Percentiles rank a stretch among this genome's conserved stretches.
Evolutionary conservation across 2,113 vertebrate species (phyloP).

Genomic region (Epinephelus lanceolatus): DNA sequence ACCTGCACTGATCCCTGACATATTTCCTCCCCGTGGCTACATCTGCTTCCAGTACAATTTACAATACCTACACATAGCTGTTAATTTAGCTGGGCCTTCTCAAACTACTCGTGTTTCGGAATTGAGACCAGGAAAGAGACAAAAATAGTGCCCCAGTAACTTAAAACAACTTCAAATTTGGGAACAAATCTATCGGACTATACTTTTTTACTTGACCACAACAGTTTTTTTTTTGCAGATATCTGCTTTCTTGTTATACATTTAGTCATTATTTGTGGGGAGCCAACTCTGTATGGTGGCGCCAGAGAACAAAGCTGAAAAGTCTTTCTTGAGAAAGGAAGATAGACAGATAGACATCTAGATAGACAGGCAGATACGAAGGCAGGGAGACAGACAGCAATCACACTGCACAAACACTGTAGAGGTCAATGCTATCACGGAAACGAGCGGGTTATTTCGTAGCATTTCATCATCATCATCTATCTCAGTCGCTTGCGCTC

Average conservation of each 20-base stretch:
- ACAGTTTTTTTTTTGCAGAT: background rate
- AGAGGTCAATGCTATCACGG: slow-evolving; percentile 76
- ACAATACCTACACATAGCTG: background rate
- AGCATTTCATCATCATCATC: slow-evolving; percentile 80
- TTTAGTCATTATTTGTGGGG: slow-evolving; percentile 18
- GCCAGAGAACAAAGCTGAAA: slow-evolving; percentile 44
- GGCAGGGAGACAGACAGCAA: slow-evolving; percentile 59
- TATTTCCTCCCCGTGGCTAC: background rate
- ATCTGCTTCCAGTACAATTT: background rate
- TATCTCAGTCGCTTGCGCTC: slow-evolving; percentile 60
- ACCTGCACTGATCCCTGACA: background rate
- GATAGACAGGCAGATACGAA: slow-evolving; percentile 41
- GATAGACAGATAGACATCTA: slow-evolving; percentile 33
- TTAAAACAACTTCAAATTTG: slow-evolving; percentile 13
- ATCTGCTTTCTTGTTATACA: background rate
- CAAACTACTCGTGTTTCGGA: background rate
- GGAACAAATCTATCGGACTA: background rate
- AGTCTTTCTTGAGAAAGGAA: slow-evolving; percentile 20
- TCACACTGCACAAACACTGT: slow-evolving; percentile 56
- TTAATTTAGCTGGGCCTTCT: background rate
- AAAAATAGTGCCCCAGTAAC: background rate
- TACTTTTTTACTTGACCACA: background rate
- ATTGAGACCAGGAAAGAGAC: background rate
- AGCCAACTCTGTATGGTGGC: background rate
- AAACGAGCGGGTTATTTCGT: slow-evolving; percentile 71